phyloP scores from a whole-genome alignment of 2,888 invertebrate species.

The Augiades crinisus region DNA sequence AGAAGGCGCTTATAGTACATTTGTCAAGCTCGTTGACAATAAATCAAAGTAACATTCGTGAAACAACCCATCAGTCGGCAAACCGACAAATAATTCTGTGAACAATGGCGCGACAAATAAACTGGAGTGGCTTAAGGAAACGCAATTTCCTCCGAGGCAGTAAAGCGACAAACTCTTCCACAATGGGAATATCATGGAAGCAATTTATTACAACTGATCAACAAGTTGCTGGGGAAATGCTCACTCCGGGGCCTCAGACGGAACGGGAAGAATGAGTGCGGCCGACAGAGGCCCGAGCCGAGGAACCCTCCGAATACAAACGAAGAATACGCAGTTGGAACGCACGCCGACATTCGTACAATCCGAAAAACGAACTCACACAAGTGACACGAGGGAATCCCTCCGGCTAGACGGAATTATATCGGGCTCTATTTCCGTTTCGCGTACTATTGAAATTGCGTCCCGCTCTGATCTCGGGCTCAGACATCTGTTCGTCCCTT shows the following conservation, averaged over 20 bases:
- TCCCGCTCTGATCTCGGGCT: slow-evolving; percentile 54
- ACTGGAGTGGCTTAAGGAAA: slow-evolving; percentile 68
- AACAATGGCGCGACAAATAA: slow-evolving; percentile 59
- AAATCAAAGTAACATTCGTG: slow-evolving; percentile 20
- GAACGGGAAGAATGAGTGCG: slow-evolving; percentile 67
- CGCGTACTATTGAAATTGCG: slow-evolving; percentile 76
- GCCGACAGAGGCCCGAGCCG: slow-evolving; percentile 40
- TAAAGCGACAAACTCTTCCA: slow-evolving; percentile 78
- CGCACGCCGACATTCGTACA: slow-evolving; percentile 70
- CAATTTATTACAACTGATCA: slow-evolving; percentile 81
- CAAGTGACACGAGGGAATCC: slow-evolving; percentile 80
- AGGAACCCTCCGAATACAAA: slow-evolving; percentile 54
- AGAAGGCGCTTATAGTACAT: not conserved
- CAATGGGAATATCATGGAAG: slow-evolving; percentile 79
- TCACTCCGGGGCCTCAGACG: slow-evolving; percentile 50
- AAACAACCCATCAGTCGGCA: slow-evolving; percentile 16
- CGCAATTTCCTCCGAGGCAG: slow-evolving; percentile 74
- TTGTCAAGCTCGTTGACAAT: not conserved
- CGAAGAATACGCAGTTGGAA: slow-evolving; percentile 43
- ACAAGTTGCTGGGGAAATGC: slow-evolving; percentile 74
- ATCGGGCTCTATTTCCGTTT: slow-evolving; percentile 80
- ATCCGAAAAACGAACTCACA: slow-evolving; percentile 76
- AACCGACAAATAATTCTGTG: slow-evolving; percentile 31
- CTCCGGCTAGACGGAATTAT: slow-evolving; percentile 81
- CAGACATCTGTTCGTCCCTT: slow-evolving; percentile 53